Percentiles rank a stretch among this genome's conserved stretches.
These are phyloP conservation scores for Thymallus thymallus DNA, from an alignment of 2,113 vertebrate species.

Conservation along the genomic window DNA sequence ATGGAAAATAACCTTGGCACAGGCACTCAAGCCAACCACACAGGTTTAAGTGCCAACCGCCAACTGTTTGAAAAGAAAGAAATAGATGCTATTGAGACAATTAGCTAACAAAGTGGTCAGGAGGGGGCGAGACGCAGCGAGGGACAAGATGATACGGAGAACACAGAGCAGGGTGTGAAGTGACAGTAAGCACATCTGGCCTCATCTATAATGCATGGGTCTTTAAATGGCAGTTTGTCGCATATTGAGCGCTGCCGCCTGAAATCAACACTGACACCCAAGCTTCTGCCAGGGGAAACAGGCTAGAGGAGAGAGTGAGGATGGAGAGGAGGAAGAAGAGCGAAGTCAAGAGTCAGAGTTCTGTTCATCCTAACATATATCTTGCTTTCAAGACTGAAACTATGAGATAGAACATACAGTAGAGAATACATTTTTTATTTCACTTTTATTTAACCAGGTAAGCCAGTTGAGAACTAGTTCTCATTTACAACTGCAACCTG, in stretches of 20 bases:
- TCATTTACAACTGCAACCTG: no score
- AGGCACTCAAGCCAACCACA: background rate
- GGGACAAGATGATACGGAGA: slow-evolving; percentile 47
- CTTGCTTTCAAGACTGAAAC: background rate
- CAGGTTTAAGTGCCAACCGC: slow-evolving; percentile 41
- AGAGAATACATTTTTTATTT: background rate
- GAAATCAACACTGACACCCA: slow-evolving; percentile 76
- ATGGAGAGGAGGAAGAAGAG: slow-evolving; percentile 26
- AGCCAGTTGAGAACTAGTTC: no score
- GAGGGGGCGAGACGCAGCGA: slow-evolving; percentile 45
- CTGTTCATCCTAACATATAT: background rate
- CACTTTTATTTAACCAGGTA: no score
- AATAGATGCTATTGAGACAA: slow-evolving; percentile 62
- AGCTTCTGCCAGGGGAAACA: slow-evolving; percentile 61
- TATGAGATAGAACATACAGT: background rate
- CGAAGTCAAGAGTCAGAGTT: background rate
- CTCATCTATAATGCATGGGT: slow-evolving; percentile 75
- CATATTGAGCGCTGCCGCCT: slow-evolving; percentile 68
- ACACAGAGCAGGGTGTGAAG: slow-evolving; percentile 66
- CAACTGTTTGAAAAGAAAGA: slow-evolving; percentile 35
- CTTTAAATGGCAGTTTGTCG: slow-evolving; percentile 78
- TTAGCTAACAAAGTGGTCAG: slow-evolving; percentile 63
- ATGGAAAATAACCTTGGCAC: background rate
- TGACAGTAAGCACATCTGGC: slow-evolving; percentile 80
- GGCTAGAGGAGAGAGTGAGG: slow-evolving; percentile 31